Base-by-base conservation (phyloP, 2,888 invertebrate species). In the Cephalotes varians region DNA sequence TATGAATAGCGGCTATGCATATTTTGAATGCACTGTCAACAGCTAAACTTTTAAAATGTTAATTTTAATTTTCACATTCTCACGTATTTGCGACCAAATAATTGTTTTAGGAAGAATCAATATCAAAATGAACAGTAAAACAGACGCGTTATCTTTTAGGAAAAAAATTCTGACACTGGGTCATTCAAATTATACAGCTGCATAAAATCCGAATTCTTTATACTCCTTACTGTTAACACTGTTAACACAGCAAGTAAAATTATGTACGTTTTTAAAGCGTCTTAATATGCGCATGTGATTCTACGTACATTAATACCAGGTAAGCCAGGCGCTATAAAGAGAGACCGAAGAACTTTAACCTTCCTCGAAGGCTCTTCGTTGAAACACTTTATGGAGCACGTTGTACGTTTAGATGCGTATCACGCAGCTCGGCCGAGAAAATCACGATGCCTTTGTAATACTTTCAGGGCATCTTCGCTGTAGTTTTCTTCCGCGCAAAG, bases 341-440 rank as follows among this genome's bases (percentile, higher is more conserved):
- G 44, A 56, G 18, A 71, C 25, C 9, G 77, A 77, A 56, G 77
- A 77, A 69, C 77, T 79, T 71, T 47, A 71, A 79, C 77, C 47
- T 71, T 79, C 56, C 56, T 56, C 34, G 56, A 12, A 44, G 56
- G 69, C 44, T 69, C 21, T 37, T 21, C 28, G 76, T 37, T 28
- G n/a, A n/a, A 44, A 49, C 9, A 28, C 6, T 77, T 77, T 67
- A 69, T 77, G 49, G 31, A 77, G 28, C 54, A 56, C 69, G 54
- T 34, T 21, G 37, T 21, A 25, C 47, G 25, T 34, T 49, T n/a
- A 51, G 37, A 44, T 37, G 64, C 37, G 37, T n/a, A 37, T 65
- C 73, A 15, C 47, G 31, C 58, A 44, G 58, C 58, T 60, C 76
- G 54, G 28, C 10, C 28, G 51, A 54, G 28, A 31, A 40, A 40